Percentiles rank a stretch among this genome's conserved stretches.
Conservation (phyloP, 2,797 vertebrate genomes). For the Brachymystax lenok region DNA sequence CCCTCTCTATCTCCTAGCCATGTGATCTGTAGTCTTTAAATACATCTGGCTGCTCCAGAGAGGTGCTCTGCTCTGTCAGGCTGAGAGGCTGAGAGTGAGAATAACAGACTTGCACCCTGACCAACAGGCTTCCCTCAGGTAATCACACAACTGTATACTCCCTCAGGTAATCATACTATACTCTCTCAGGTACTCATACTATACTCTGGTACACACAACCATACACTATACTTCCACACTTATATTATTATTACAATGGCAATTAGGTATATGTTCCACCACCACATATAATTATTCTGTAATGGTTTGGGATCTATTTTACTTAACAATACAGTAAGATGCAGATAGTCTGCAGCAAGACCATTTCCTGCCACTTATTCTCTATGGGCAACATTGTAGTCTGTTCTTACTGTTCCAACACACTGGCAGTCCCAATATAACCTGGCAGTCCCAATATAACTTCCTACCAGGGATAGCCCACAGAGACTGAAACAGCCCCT, state of each 20-base stretch:
- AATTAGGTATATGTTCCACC: neutral
- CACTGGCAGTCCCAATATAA: constrained; percentile 26
- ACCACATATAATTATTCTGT: neutral
- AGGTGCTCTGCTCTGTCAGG: constrained; percentile 8
- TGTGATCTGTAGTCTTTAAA: constrained; percentile 74
- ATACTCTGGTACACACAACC: neutral
- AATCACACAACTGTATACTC: neutral
- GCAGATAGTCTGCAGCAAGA: neutral
- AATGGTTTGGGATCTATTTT: neutral
- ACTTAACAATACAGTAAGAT: neutral
- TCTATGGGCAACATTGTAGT: neutral
- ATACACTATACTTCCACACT: neutral
- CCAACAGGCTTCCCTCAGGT: constrained; percentile 17
- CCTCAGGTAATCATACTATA: constrained; percentile 3
- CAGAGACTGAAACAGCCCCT: constrained; percentile 6
- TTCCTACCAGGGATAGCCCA: neutral
- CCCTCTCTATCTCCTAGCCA: constrained; percentile 40
- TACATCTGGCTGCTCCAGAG: constrained; percentile 55
- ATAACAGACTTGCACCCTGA: constrained; percentile 16
- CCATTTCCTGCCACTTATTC: neutral
- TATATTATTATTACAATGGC: neutral
- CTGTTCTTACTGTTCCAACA: constrained; percentile 21
- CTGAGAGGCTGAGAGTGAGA: constrained; percentile 11
- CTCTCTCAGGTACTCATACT: neutral
- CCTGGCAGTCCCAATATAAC: too few relatives aligned